Evolutionary conservation across 2,797 vertebrate species (phyloP).

Genomic region (Pangasius macronema): DNA sequence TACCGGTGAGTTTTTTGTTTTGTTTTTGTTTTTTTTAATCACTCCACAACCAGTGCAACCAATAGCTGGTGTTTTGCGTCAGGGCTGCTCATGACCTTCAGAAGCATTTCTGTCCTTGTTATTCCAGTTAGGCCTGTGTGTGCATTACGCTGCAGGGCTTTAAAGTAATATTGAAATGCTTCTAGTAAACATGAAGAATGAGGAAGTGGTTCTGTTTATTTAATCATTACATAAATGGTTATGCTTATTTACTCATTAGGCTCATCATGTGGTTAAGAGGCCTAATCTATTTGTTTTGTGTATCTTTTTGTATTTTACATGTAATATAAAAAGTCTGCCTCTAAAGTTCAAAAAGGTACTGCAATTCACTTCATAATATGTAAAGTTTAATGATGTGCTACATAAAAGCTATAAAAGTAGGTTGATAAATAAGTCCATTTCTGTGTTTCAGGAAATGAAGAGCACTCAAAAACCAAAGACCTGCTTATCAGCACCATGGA

Average conservation of each 20-base stretch:
- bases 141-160: no score
- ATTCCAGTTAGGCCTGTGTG: background rate
- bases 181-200: background rate
- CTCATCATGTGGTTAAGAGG: background rate
- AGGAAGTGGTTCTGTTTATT: slow-evolving; percentile 14
- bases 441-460: slow-evolving; percentile 32
- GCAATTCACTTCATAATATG: background rate
- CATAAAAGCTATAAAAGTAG: background rate
- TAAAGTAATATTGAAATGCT: background rate
- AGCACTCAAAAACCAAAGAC: background rate
- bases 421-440: background rate
- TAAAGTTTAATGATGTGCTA: background rate
- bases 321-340: background rate
- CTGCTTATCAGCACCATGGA: slow-evolving; percentile 33
- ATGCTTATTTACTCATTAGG: background rate
- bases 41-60: no score
- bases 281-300: background rate
- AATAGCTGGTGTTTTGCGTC: background rate
- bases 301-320: slow-evolving; percentile 3
- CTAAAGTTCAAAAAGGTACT: slow-evolving; percentile 22
- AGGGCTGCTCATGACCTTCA: background rate
- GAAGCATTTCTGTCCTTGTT: background rate
- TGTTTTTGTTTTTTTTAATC: background rate
- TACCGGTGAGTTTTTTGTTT: slow-evolving; percentile 33
- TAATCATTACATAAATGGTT: background rate